Base-by-base conservation (phyloP, 2,113 vertebrate genomes). In the Trichechus manatus region DNA sequence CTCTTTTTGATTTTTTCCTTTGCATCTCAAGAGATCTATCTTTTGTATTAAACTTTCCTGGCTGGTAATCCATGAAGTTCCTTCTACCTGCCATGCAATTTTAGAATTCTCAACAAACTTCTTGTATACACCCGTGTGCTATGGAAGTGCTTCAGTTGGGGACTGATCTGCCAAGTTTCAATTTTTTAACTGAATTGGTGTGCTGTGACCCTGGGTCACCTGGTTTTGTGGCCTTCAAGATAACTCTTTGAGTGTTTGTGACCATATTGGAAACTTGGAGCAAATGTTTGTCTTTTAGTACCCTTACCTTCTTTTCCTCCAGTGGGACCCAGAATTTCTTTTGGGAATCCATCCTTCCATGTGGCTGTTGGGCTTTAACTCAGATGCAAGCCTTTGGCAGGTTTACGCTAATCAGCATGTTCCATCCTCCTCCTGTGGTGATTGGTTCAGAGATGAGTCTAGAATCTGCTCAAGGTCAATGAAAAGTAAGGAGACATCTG, bases 21-120 rank as follows among this genome's bases (percentile, higher is more conserved):
- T 95, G 23, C 20, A 93, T 96, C 44, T 74, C 72, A 47, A 88
- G 64, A 91, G 66, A 63, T 68, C 47, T 74, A 42, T 36, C 22
- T 83, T 94, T 97, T 75, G 17, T 33, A 42, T 78, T 90, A 53
- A 86, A 86, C 13, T 83, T 85, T 42, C 15, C 23, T 87, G 84
- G 19, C 44, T 87, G 27, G 22, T 88, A 70, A 79, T 61, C 93
- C 68, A 63, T 92, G 74, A 87, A 91, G 33, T 47, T 88, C 5
- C 53, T 94, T 88, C 79, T 93, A 1, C 77, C 27, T 56, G 23
- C 47, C 14, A 50, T 42, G 9, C 5, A 77, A 14, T 92, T 93
- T 87, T 70, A 88, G 33, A 97, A 89, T 75, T 20, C 23, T 74
- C 14, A 86, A 5, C 29, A 50, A 63, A 47, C 36, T 72, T 75